These are phyloP conservation scores for Sitobion miscanthi DNA, from an alignment of 1,140 invertebrate genomes.

Conservation along the genomic window DNA sequence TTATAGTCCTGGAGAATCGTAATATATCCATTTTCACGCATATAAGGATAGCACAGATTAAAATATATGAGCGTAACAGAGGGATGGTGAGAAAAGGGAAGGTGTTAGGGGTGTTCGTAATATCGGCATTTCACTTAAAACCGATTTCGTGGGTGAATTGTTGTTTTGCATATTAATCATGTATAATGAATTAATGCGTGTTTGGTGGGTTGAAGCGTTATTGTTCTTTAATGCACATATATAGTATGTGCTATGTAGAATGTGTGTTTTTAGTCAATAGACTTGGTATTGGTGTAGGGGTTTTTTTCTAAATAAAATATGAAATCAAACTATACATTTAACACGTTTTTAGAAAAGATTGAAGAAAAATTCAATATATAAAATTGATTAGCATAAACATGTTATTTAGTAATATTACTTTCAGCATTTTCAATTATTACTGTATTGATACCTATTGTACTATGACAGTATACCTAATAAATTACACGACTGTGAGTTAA, in stretches of 20 bases:
- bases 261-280: not conserved
- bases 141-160: not conserved
- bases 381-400: not conserved
- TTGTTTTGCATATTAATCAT: slow-evolving; percentile 13
- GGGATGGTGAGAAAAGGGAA: not conserved
- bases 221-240: not conserved
- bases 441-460: not conserved
- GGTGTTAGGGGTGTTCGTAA: not conserved
- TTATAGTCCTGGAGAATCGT: not conserved
- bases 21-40: not conserved
- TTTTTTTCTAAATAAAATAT: not conserved
- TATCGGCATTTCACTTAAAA: not conserved
- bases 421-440: not conserved
- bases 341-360: not conserved
- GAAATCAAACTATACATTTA: not conserved
- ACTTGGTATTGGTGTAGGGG: not conserved
- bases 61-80: not conserved
- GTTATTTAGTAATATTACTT: not conserved
- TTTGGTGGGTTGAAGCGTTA: not conserved
- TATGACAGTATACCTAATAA: not conserved
- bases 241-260: not conserved
- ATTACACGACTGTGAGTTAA: not conserved
- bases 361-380: not conserved
- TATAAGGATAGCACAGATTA: not conserved
- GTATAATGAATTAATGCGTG: not conserved